Evolutionary conservation across 2,797 vertebrate species (phyloP), one percentile per base, ranked within the genome.

Genomic region (Esox lucius): DNA sequence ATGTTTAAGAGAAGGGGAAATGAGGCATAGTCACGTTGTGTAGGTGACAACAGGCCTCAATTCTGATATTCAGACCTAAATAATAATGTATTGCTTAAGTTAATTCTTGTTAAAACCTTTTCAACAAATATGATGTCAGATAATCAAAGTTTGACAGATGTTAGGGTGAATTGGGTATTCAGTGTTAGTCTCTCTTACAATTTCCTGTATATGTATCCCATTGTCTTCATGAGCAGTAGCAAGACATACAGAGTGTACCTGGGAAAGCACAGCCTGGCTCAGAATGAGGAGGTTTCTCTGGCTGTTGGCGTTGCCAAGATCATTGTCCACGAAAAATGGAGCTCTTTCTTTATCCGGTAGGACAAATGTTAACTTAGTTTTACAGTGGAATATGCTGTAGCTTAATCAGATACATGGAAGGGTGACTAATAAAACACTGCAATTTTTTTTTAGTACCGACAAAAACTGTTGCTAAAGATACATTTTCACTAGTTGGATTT

Each of bases 241-340:
- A 78, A 0, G 62, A 76, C 91, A 31, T 96, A 97, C 79, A 91
- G 91, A 19, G 95, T 96, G 46, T 75, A 76, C 19, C 68, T 97
- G 70, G 96, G 97, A n/a, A 94, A 94, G 66, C 92, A 96, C 74
- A 94, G 88, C 88, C 93, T 97, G 42, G 8, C 72, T 1, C 72
- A 68, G 33, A 7, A 1, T 0, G 96, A 97, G 73, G 0, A 74
- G 0, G 90, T 88, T 4, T 92, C 92, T 0, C 0, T 90, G 72
- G 81, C 91, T 3, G 1, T 92, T 66, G 1, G 51, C 1, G 86
- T 96, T 1, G 65, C 87, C 16, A 91, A 87, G 81, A 89, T 93
- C 8, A 62, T 96, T 26, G 95, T 97, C 65, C 90, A 96, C 0
- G 75, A 93, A 82, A 72, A 82, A 0, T 98, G 96, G 96, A 81